Base-by-base conservation (phyloP, 2,797 vertebrate species). In the Oryzias dopingdopingensis region DNA sequence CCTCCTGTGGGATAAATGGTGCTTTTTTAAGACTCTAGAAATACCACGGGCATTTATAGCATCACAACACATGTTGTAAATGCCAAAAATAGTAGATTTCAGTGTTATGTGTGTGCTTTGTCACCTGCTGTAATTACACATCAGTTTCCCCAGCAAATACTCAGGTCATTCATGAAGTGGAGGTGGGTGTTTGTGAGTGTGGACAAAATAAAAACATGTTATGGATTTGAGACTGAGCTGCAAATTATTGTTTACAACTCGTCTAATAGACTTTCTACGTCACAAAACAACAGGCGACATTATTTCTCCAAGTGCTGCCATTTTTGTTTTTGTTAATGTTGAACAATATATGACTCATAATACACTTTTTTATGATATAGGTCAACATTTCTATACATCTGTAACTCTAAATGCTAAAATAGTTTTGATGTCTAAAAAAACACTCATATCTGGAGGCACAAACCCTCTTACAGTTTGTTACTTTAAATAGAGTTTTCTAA, bases 211-310 rank as follows among this genome's bases (percentile, higher is more conserved):
- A 72, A 85, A 87, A 84, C 86, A 86, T 80, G 87, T 89, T 86
- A 59, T 86, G 85, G 80, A 85, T 86, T 86, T 82, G 45, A 80
- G 46, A 51, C 46, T 70, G 62, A 86, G 79, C 82, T 80, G 71
- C 50, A 89, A 90, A 90, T 91, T 65, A 88, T 72, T 88, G 85
- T 91, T 92, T 91, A 83, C 70, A 55, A 22, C 63, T 52, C 72
- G 59, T 73, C 80, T 88, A 67, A 69, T 75, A 63, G 64, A 62
- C 52, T 42, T 85, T 62, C 84, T 78, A 85, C 83, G 68, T 86
- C 82, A 85, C 66, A 66, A 81, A 79, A 79, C 54, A 71, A 78
- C 86, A 84, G 55, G 56, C 32, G 48, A 29, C 58, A 44, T 67
- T 73, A 55, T 61, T 57, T 42, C 63, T 64, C 65, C 22, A 75